phyloP scores from a whole-genome alignment of 2,888 invertebrate species.

The Clepsis dumicolana region DNA sequence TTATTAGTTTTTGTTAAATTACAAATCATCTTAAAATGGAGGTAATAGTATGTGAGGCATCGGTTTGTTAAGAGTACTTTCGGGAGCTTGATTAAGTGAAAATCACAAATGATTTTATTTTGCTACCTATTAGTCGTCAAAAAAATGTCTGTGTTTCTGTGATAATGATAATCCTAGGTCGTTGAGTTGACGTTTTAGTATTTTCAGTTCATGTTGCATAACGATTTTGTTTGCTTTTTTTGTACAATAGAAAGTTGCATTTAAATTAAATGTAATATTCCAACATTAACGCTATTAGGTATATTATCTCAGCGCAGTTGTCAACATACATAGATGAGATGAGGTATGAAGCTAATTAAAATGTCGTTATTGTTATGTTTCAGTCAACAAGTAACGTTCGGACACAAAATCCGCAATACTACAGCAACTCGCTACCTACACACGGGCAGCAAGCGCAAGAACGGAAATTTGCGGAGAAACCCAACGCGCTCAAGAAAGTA shows the following conservation, averaged over 20 bases:
- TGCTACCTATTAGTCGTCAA: no score
- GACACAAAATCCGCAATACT: conserved; percentile 79
- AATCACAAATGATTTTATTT: no score
- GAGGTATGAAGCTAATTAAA: not conserved
- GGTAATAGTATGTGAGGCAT: no score
- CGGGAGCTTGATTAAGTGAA: no score
- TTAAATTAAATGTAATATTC: not conserved
- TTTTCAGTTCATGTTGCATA: not conserved
- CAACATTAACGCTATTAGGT: not conserved
- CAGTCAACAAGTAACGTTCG: conserved; percentile 81
- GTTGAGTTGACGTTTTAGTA: no score
- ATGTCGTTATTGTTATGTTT: conserved; percentile 48
- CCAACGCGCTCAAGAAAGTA: conserved; percentile 95
- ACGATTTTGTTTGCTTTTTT: not conserved
- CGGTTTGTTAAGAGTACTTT: no score
- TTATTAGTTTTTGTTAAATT: no score
- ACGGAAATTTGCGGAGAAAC: conserved; percentile 95
- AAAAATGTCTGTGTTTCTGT: no score
- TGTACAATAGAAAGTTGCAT: no score
- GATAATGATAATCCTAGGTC: no score
- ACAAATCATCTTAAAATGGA: no score
- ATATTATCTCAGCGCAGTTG: not conserved
- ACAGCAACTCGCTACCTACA: conserved; percentile 76
- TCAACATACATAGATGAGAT: not conserved
- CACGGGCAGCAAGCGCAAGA: conserved; percentile 82